phyloP scores from a whole-genome alignment of 1,140 invertebrate genomes.

The Lordiphosa clarofinis region DNA sequence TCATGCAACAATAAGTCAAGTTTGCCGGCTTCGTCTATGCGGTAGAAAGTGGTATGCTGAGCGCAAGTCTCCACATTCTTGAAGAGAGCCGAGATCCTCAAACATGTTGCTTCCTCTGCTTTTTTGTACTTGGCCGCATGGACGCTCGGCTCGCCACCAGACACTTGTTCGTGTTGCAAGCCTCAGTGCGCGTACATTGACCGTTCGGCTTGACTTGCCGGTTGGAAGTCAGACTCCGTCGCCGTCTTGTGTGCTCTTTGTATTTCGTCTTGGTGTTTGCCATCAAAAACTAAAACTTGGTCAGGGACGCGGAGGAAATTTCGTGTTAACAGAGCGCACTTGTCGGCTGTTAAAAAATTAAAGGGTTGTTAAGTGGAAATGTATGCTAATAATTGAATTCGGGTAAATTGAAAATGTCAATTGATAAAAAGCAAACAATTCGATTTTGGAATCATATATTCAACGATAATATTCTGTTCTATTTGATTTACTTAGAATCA shows the following conservation, averaged over 20 bases:
- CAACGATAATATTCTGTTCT: too few relatives aligned
- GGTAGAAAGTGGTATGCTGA: constrained; percentile 5
- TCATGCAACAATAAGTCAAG: constrained; percentile 13
- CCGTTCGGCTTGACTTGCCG: constrained; percentile 73
- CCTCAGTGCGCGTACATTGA: constrained; percentile 64
- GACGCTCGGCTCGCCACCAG: not conserved
- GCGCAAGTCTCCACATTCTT: not conserved
- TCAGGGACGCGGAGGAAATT: constrained; percentile 30
- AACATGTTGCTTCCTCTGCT: constrained; percentile 43
- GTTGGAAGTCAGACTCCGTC: constrained; percentile 37
- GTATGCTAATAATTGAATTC: constrained; percentile 7
- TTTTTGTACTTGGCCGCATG: not conserved
- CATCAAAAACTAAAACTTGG: constrained; percentile 30
- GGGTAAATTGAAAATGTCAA: constrained; percentile 9
- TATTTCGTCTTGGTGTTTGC: constrained; percentile 11
- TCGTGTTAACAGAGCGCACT: constrained; percentile 10
- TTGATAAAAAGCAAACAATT: not conserved
- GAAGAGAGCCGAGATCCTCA: constrained; percentile 7
- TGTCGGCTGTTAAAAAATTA: constrained; percentile 10
- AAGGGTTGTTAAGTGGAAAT: constrained; percentile 12
- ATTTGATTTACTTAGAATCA: too few relatives aligned
- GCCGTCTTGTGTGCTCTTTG: constrained; percentile 21
- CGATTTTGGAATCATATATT: too few relatives aligned
- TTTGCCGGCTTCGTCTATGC: constrained; percentile 2
- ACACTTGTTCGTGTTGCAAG: constrained; percentile 29